These are phyloP conservation scores for Sebastolobus altivelis DNA, from an alignment of 2,797 vertebrate genomes.

Conservation along the genomic window DNA sequence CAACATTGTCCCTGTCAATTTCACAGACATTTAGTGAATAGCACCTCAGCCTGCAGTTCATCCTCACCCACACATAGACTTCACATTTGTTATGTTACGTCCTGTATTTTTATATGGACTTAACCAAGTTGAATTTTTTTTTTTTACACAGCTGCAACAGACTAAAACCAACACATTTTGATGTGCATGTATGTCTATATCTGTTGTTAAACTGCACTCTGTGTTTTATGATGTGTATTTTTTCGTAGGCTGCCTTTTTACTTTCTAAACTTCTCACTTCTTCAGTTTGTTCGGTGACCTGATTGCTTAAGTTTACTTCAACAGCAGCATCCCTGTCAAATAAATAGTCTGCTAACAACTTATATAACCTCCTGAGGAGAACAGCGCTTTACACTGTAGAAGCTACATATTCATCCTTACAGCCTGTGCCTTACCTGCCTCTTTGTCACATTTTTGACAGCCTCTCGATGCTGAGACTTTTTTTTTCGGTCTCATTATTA, in stretches of 20 bases:
- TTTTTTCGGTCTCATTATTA: slow-evolving; percentile 30
- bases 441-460: slow-evolving; percentile 9
- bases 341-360: background rate
- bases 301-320: slow-evolving; percentile 3
- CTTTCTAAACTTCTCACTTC: background rate
- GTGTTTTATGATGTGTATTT: background rate
- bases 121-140: background rate
- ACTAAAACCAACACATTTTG: background rate
- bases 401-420: background rate
- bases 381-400: background rate
- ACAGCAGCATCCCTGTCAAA: background rate
- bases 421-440: background rate
- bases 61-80: background rate
- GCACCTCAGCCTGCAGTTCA: background rate
- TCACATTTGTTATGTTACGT: background rate
- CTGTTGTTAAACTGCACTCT: background rate
- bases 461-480: slow-evolving; percentile 15
- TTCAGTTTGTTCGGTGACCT: background rate
- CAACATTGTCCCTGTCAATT: slow-evolving; percentile 10
- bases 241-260: background rate
- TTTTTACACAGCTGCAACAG: background rate
- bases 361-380: slow-evolving; percentile 1
- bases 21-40: slow-evolving; percentile 19
- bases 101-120: background rate
- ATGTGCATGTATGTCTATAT: background rate